These are phyloP conservation scores for Plebejus melissa DNA, from an alignment of 2,888 invertebrate genomes.

Conservation along the genomic window DNA sequence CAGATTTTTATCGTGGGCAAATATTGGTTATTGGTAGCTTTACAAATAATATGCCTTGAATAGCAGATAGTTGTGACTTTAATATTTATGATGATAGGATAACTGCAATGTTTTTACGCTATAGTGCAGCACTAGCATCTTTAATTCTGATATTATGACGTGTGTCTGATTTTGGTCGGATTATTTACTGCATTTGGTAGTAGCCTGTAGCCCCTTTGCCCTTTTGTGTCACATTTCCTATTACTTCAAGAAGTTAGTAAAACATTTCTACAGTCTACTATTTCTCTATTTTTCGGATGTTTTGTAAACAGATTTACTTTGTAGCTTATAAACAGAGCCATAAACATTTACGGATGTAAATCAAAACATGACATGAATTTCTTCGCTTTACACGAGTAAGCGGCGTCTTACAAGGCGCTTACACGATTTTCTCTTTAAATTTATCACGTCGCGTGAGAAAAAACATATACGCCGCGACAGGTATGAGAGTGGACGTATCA, in stretches of 20 bases:
- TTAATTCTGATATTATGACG: no score
- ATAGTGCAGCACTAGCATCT: no score
- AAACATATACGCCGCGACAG: slow-evolving; percentile 11
- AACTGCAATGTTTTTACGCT: no score
- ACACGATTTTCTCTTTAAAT: slow-evolving; percentile 24
- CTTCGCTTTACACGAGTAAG: background rate
- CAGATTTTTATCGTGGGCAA: background rate
- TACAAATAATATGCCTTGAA: background rate
- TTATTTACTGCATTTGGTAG: no score
- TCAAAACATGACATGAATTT: slow-evolving; percentile 10
- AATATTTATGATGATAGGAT: background rate
- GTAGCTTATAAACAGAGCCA: background rate
- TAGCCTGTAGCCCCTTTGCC: no score
- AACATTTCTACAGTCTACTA: background rate
- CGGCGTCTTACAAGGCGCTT: slow-evolving; percentile 29
- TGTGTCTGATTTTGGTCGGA: no score
- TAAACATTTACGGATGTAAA: background rate
- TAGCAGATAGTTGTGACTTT: background rate
- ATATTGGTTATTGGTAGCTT: slow-evolving; percentile 3
- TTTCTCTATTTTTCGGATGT: background rate
- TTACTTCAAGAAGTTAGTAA: no score
- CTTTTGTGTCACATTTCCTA: no score
- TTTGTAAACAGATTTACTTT: background rate
- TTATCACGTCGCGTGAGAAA: slow-evolving; percentile 26
- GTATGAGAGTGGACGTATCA: slow-evolving; percentile 25